These are phyloP conservation scores for Nomada lathburiana DNA, from an alignment of 2,888 invertebrate genomes.

Conservation along the genomic window DNA sequence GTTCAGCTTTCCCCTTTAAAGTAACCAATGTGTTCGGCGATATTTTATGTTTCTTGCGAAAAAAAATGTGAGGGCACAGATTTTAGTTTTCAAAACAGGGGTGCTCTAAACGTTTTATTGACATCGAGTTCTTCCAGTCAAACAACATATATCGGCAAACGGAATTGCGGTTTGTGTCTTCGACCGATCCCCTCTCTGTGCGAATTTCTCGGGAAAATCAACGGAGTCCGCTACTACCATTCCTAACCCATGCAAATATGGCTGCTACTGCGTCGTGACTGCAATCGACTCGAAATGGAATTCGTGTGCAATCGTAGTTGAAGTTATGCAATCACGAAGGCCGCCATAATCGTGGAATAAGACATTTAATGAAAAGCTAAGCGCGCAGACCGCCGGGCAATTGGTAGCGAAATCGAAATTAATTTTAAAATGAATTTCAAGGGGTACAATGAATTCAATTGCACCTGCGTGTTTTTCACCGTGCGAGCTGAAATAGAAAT, in stretches of 20 bases:
- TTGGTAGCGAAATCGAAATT: constrained; percentile 59
- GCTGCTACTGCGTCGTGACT: constrained; percentile 73
- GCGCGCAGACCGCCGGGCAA: constrained; percentile 53
- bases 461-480: constrained; percentile 42
- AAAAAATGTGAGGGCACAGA: too few relatives aligned
- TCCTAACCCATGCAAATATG: constrained; percentile 77
- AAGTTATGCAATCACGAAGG: constrained; percentile 69
- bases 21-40: too few relatives aligned
- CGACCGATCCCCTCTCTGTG: constrained; percentile 67
- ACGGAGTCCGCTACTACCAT: constrained; percentile 71
- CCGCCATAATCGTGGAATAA: constrained; percentile 68
- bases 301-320: constrained; percentile 69
- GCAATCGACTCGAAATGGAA: constrained; percentile 71
- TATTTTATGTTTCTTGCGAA: too few relatives aligned
- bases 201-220: constrained; percentile 74
- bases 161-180: constrained; percentile 68
- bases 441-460: constrained; percentile 43
- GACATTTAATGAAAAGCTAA: constrained; percentile 66
- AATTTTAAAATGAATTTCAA: constrained; percentile 58
- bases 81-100: neutral
- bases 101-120: constrained; percentile 25
- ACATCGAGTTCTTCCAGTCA: constrained; percentile 74
- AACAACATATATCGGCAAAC: constrained; percentile 60
- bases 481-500: neutral
- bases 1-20: too few relatives aligned